Evolutionary conservation across 2,113 vertebrate genomes (phyloP).

Genomic region (Rhombomys opimus): DNA sequence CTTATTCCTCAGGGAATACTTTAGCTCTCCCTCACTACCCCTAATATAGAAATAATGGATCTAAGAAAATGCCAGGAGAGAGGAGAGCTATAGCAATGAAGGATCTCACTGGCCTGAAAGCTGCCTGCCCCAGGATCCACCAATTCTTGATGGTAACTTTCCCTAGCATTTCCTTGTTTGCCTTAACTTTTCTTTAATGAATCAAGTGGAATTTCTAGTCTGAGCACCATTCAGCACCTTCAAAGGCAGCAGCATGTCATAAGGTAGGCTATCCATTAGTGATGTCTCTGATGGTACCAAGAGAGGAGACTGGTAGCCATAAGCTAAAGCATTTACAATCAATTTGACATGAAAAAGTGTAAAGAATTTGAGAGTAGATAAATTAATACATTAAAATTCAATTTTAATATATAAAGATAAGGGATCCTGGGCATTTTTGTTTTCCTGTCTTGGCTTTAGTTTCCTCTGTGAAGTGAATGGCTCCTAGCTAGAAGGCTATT

Average conservation of each 20-base stretch:
- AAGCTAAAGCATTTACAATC: not conserved
- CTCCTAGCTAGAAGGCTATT: not conserved
- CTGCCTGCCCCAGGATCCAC: not conserved
- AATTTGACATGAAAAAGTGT: not conserved
- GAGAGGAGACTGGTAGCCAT: not conserved
- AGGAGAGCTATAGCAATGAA: not conserved
- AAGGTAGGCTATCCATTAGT: not conserved
- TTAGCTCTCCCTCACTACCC: not conserved
- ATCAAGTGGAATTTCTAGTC: not conserved
- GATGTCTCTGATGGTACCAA: conserved; percentile 48
- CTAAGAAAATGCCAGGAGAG: conserved; percentile 13
- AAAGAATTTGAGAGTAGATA: not conserved
- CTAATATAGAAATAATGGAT: conserved; percentile 47
- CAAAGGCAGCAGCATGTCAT: not conserved
- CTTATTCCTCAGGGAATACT: not conserved
- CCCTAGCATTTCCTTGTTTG: not conserved
- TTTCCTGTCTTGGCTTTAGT: not conserved
- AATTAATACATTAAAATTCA: conserved; percentile 45
- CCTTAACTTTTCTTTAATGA: not conserved
- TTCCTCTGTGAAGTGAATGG: not conserved
- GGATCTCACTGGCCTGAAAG: not conserved
- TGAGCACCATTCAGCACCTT: conserved; percentile 14
- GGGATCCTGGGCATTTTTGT: not conserved
- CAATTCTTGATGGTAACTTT: not conserved
- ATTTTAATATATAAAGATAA: not conserved